Evolutionary conservation across 1,140 invertebrate species (phyloP).

Genomic region (Heliconius hewitsoni): DNA sequence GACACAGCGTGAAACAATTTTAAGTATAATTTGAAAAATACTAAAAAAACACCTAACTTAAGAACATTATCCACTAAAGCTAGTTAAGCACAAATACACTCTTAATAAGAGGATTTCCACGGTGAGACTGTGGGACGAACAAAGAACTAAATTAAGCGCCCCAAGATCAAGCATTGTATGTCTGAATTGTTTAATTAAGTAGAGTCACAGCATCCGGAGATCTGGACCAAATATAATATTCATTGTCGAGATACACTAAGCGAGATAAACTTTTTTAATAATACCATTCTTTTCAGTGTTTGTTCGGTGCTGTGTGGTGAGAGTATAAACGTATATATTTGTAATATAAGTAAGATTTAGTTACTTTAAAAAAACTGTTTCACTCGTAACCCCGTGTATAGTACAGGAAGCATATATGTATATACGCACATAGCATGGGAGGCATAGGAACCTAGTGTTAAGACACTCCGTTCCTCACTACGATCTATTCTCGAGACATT

Average conservation of each 20-base stretch:
- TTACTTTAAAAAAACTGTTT: too few relatives aligned
- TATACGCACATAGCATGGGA: too few relatives aligned
- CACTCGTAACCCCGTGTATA: too few relatives aligned
- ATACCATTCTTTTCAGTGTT: not conserved
- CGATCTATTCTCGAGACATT: too few relatives aligned
- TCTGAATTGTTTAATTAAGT: conserved; percentile 44
- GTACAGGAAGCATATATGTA: too few relatives aligned
- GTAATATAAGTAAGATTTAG: too few relatives aligned
- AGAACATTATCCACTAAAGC: conserved; percentile 15
- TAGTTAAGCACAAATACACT: conserved; percentile 19
- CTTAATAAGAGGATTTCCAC: conserved; percentile 39
- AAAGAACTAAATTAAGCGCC: conserved; percentile 46
- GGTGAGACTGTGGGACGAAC: conserved; percentile 22
- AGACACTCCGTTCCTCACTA: too few relatives aligned
- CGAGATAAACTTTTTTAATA: conserved; percentile 6
- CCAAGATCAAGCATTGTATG: conserved; percentile 37
- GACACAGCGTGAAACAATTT: too few relatives aligned
- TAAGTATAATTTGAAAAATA: not conserved
- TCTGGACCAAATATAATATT: conserved; percentile 20
- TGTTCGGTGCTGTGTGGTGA: not conserved
- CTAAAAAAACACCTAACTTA: not conserved
- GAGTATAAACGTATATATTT: not conserved
- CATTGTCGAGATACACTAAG: not conserved
- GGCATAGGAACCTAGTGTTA: too few relatives aligned
- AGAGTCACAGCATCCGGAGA: conserved; percentile 12